A percentile compares a stretch with the other conserved stretches of the same genome.
Conservation (phyloP, 2,113 vertebrate genomes). For the human (Homo sapiens) region GRCh38 chrX:50390501-50391000, state of each 20-base stretch:
- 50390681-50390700: neutral
- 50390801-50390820: conserved; percentile 3
- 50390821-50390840: neutral
- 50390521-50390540: neutral
- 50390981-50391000: neutral
- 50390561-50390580: neutral
- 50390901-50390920: neutral
- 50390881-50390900: conserved; percentile 32
- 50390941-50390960: conserved; percentile 15
- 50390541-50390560: neutral
- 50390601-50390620: conserved; percentile 6
- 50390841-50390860: neutral
- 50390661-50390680: neutral
- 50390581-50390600: neutral
- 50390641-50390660: neutral
- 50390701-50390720: conserved; percentile 13
- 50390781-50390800: neutral
- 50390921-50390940: neutral
- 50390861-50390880: conserved; percentile 7
- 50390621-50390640: neutral
- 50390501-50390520: neutral
- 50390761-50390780: conserved; percentile 28
- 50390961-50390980: neutral
- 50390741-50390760: neutral
- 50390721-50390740: neutral